Conservation (phyloP, 1,140 invertebrate genomes). For the Oreohelix idahoensis region DNA sequence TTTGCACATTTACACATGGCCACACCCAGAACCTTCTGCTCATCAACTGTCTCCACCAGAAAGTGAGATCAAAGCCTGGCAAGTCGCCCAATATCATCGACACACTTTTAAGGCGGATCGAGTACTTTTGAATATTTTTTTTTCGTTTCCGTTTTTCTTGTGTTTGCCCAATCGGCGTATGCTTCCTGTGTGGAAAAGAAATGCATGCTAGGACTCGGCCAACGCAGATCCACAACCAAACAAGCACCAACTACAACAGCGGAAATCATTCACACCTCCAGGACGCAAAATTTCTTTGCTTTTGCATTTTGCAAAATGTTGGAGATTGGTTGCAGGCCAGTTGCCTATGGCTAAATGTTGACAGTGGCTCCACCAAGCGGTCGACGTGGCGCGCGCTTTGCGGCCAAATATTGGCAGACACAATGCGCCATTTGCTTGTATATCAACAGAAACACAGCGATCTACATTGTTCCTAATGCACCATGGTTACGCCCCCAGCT, state of each 20-base stretch:
- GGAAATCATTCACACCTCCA: constrained; percentile 28
- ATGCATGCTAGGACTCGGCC: not conserved
- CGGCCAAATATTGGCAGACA: constrained; percentile 18
- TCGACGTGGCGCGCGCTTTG: constrained; percentile 8
- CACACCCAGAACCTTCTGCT: not conserved
- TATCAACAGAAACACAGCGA: constrained; percentile 10
- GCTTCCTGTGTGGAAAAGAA: constrained; percentile 23
- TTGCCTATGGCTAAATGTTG: not conserved
- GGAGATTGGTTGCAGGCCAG: constrained; percentile 17
- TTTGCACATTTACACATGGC: too few species aligned
- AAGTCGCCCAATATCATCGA: not conserved
- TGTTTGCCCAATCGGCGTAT: constrained; percentile 12
- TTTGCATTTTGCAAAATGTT: constrained; percentile 32
- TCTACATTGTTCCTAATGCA: constrained; percentile 5
- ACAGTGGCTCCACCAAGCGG: not conserved
- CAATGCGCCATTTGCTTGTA: not conserved
- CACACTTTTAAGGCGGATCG: not conserved
- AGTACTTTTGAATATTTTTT: too few species aligned
- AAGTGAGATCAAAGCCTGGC: constrained; percentile 10
- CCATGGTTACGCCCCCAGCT: not conserved
- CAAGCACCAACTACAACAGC: constrained; percentile 2
- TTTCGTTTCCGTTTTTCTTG: not conserved
- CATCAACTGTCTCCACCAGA: not conserved
- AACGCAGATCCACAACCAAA: constrained; percentile 10
- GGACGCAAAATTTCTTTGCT: constrained; percentile 25